Evolutionary conservation across 2,888 invertebrate genomes (phyloP).

Genomic region (Eurytoma californica): DNA sequence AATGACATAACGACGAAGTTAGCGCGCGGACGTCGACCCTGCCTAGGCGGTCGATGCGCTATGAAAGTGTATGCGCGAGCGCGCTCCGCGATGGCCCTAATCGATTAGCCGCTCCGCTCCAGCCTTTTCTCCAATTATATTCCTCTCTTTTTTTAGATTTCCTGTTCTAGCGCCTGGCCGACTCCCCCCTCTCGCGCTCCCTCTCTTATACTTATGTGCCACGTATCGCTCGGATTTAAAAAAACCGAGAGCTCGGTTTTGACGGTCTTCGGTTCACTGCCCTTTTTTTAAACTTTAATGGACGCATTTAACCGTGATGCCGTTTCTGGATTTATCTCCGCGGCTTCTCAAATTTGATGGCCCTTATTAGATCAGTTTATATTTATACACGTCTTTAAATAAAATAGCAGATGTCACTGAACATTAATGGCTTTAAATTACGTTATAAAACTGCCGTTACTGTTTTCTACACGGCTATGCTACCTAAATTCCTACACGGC

Average conservation of each 20-base stretch:
- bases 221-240: slow-evolving; percentile 10
- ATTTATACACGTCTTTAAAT: no score
- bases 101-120: slow-evolving; percentile 29
- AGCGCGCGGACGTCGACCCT: slow-evolving; percentile 69
- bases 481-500: no score
- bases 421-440: no score
- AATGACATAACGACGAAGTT: slow-evolving; percentile 72
- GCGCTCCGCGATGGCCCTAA: slow-evolving; percentile 52
- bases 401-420: no score
- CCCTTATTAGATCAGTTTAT: no score
- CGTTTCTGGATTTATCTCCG: no score
- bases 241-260: slow-evolving; percentile 3
- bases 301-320: no score
- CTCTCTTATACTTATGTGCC: not conserved
- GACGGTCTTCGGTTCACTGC: not conserved
- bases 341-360: no score
- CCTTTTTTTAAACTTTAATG: no score
- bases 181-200: not conserved
- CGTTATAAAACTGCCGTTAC: no score
- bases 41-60: slow-evolving; percentile 45
- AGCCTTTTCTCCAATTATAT: not conserved
- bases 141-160: slow-evolving; percentile 27
- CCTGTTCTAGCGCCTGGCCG: not conserved
- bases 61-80: slow-evolving; percentile 40
- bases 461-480: no score